A percentile compares a stretch with the other conserved stretches of the same genome.
Evolutionary conservation across 2,113 vertebrate species (phyloP).

Genomic region (Charadrius vociferus): DNA sequence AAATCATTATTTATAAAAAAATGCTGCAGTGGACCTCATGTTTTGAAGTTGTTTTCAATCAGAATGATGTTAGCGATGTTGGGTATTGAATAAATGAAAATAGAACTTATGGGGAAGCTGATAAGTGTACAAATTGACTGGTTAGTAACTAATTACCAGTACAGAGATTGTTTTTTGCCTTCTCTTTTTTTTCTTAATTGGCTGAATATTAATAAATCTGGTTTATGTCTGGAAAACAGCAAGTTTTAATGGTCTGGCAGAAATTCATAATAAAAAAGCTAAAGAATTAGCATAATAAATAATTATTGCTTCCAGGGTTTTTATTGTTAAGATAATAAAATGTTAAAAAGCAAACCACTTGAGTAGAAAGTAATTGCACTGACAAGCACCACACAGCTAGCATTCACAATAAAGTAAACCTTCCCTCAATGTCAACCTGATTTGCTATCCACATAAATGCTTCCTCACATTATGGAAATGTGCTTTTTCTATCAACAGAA

Average conservation of each 20-base stretch:
- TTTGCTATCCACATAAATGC: constrained; percentile 73
- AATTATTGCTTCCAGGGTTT: constrained; percentile 92
- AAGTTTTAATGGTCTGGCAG: constrained; percentile 74
- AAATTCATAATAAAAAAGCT: constrained; percentile 76
- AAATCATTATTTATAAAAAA: constrained; percentile 47
- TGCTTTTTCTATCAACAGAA: constrained; percentile 75
- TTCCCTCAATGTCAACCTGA: constrained; percentile 78
- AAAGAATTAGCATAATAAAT: constrained; percentile 86
- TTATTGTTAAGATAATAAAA: constrained; percentile 88
- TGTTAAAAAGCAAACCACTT: constrained; percentile 82
- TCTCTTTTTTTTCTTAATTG: constrained; percentile 61
- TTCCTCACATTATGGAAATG: constrained; percentile 83
- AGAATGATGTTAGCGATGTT: constrained; percentile 26
- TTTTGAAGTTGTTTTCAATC: constrained; percentile 36
- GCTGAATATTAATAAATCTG: constrained; percentile 77
- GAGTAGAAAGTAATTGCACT: constrained; percentile 81
- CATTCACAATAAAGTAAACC: constrained; percentile 74
- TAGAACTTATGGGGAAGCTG: constrained; percentile 22
- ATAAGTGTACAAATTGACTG: constrained; percentile 42
- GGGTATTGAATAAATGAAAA: constrained; percentile 49
- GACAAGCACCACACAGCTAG: constrained; percentile 77
- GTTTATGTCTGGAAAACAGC: constrained; percentile 74
- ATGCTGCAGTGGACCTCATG: neutral
- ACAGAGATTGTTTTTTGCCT: constrained; percentile 42
- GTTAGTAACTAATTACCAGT: constrained; percentile 76